These are phyloP conservation scores for Drosophila phalerata DNA, from an alignment of 2,888 invertebrate species.

Conservation along the genomic window DNA sequence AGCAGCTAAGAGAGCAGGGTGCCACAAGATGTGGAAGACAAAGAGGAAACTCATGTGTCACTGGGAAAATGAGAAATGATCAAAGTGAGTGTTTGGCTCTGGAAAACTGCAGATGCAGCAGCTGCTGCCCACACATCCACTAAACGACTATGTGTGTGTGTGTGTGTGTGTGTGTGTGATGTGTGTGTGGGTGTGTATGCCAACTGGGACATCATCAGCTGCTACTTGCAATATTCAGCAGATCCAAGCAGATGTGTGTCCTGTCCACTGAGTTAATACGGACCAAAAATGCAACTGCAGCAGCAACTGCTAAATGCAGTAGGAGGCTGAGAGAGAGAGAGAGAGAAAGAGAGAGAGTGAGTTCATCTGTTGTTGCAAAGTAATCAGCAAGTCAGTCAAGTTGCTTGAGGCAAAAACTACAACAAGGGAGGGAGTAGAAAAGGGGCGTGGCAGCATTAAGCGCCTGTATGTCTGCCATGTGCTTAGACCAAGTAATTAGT, in stretches of 20 bases:
- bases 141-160: neutral
- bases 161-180: slow-evolving; percentile 20
- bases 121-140: slow-evolving; percentile 46
- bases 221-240: slow-evolving; percentile 74
- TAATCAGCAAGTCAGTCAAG: slow-evolving; percentile 68
- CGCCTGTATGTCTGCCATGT: slow-evolving; percentile 13
- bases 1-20: neutral
- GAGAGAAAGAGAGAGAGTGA: slow-evolving; percentile 6
- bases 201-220: slow-evolving; percentile 74
- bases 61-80: slow-evolving; percentile 77
- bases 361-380: slow-evolving; percentile 65
- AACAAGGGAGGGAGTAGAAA: neutral
- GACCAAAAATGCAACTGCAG: slow-evolving; percentile 65
- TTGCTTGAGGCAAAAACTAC: neutral
- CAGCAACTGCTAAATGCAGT: slow-evolving; percentile 17
- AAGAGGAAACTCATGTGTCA: slow-evolving; percentile 60
- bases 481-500: slow-evolving; percentile 67
- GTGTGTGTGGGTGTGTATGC: slow-evolving; percentile 13
- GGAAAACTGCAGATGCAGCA: slow-evolving; percentile 65
- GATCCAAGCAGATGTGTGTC: slow-evolving; percentile 44
- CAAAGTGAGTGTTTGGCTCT: slow-evolving; percentile 78
- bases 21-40: slow-evolving; percentile 4
- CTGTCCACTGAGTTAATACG: slow-evolving; percentile 76
- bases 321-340: too few species aligned
- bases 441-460: neutral